These are phyloP conservation scores for Hemistola chrysoprasaria DNA, from an alignment of 2,888 invertebrate genomes.

Conservation along the genomic window DNA sequence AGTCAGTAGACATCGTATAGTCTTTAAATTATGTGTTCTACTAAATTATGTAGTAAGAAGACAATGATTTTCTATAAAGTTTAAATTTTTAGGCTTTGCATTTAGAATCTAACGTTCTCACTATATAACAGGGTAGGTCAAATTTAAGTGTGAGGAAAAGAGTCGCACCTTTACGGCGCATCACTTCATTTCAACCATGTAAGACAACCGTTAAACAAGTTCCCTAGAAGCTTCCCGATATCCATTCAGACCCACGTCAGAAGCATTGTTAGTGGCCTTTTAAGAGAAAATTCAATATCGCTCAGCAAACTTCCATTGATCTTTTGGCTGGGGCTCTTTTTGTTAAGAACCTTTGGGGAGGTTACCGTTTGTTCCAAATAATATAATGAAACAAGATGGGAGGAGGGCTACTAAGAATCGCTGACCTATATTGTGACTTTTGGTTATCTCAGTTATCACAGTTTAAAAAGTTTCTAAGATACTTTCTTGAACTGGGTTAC, in stretches of 20 bases:
- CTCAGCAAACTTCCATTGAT: slow-evolving; percentile 48
- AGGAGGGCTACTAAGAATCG: background rate
- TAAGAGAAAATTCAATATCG: slow-evolving; percentile 57
- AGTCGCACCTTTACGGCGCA: no score
- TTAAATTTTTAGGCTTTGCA: no score
- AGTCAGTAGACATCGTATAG: no score
- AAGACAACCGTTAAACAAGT: slow-evolving; percentile 14
- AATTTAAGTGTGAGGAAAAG: no score
- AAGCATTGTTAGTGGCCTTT: slow-evolving; percentile 54
- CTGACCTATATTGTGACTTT: slow-evolving; percentile 7
- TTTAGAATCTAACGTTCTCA: no score
- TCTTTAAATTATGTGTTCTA: no score
- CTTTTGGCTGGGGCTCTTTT: slow-evolving; percentile 44
- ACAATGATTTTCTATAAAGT: no score
- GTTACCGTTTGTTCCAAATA: slow-evolving; percentile 28
- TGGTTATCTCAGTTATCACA: no score
- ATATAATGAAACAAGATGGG: slow-evolving; percentile 19
- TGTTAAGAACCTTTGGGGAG: slow-evolving; percentile 33
- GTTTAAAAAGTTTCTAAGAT: no score
- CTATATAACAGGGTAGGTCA: no score
- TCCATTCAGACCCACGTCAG: slow-evolving; percentile 50
- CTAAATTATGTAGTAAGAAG: no score
- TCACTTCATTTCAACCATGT: background rate
- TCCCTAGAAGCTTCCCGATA: slow-evolving; percentile 24
- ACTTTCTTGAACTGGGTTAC: no score